A percentile compares a stretch with the other conserved stretches of the same genome.
Evolutionary conservation across 2,888 invertebrate genomes (phyloP).

Genomic region (Apomyelois bistriatella): DNA sequence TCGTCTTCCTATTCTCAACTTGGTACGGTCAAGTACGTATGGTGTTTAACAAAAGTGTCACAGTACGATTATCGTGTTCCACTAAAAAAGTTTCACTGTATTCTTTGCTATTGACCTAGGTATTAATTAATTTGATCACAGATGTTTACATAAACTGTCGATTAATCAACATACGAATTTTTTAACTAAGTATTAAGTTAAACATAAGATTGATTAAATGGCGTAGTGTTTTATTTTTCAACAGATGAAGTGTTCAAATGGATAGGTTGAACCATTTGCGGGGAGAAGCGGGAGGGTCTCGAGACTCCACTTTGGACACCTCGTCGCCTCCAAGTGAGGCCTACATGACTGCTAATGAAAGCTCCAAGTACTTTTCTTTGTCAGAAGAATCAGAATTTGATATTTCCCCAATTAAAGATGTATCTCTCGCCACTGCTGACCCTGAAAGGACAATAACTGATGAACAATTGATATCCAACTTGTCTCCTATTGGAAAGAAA

Average conservation of each 20-base stretch:
- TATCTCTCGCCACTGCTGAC: conserved; percentile 39
- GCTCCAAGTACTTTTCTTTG: conserved; percentile 68
- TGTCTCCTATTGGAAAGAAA: conserved; percentile 62
- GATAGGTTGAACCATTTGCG: conserved; percentile 72
- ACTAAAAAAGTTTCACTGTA: conserved; percentile 68
- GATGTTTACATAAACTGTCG: conserved; percentile 55
- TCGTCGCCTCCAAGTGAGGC: conserved; percentile 60
- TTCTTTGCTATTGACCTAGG: conserved; percentile 73
- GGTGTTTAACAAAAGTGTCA: conserved; percentile 63
- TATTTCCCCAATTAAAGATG: conserved; percentile 57
- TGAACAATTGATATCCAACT: conserved; percentile 50
- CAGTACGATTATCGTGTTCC: conserved; percentile 69
- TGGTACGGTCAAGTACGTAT: conserved; percentile 35
- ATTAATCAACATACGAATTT: conserved; percentile 32
- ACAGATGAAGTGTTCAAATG: conserved; percentile 75
- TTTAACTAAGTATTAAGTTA: conserved; percentile 1
- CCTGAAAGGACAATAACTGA: conserved; percentile 43
- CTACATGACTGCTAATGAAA: conserved; percentile 68
- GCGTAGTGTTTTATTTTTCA: conserved; percentile 39
- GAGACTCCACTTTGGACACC: conserved; percentile 62
- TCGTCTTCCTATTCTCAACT: conserved; percentile 34
- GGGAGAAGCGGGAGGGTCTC: conserved; percentile 56
- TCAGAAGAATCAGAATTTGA: conserved; percentile 66
- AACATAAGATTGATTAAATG: neutral
- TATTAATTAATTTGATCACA: conserved; percentile 62